Evolutionary conservation across 2,888 invertebrate genomes (phyloP), one percentile per base, ranked within the genome.

Genomic region (Caenorhabditis sp.): DNA sequence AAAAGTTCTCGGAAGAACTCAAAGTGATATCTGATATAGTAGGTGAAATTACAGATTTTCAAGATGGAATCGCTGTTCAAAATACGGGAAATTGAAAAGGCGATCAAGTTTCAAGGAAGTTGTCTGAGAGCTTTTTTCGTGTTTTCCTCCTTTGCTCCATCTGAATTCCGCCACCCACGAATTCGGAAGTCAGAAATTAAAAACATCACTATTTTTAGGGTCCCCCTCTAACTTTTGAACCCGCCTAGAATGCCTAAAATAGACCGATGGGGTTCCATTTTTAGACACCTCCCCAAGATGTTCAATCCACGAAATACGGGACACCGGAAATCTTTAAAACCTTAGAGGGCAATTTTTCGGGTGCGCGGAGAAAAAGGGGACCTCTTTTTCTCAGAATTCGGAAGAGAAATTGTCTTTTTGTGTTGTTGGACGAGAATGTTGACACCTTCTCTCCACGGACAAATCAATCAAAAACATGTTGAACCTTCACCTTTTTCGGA

Each of bases 401-500:
- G 10, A n/a, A 2, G 12, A 38, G 12, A 38, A 10, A 10, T 38
- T 12, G 38, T 7, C n/a, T n/a, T n/a, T 38, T 6, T 38, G 38
- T 38, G 38, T 38, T 38, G 31, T 59, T 38, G 19, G 51, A 7
- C 22, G 51, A 19, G n/a, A 19, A 19, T 63, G 61, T 22, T 63
- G 63, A 24, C 63, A 63, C 63, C 63, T 38, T 38, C 38, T 63
- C 63, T 63, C 63, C 28, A 63, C 63, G 63, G 63, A 63, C 63
- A 63, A 63, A 63, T 73, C 73, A 73, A 73, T 73, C 73, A 73
- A 63, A n/a, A 28, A 24, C 12, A n/a, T 16, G 6, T 41, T 59
- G 54, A 54, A 73, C 72, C 61, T 73, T 63, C 35, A 73, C 73
- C 73, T 73, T 61, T 41, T 26, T 35, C 31, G 73, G 47, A 10